Evolutionary conservation across 2,113 vertebrate species (phyloP).

Genomic region (Xenopus borealis): DNA sequence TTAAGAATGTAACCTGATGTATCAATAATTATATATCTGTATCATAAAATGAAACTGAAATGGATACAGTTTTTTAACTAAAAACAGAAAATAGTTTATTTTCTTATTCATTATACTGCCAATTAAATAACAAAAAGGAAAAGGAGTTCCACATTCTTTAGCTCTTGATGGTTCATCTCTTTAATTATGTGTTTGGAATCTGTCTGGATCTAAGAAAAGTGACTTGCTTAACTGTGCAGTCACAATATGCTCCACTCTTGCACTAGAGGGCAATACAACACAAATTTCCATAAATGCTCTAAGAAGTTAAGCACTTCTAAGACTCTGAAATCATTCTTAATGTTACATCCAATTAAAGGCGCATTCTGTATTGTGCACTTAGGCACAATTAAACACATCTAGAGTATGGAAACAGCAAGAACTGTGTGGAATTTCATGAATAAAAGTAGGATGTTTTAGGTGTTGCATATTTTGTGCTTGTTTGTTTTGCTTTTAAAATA

Average conservation of each 20-base stretch:
- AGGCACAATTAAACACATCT: conserved; percentile 18
- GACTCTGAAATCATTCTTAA: not conserved
- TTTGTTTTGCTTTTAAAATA: not conserved
- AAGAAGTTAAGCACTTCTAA: too few relatives aligned
- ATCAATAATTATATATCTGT: too few relatives aligned
- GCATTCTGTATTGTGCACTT: not conserved
- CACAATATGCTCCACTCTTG: not conserved
- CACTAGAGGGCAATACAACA: conserved; percentile 29
- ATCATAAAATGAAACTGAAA: too few relatives aligned
- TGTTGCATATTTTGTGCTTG: not conserved
- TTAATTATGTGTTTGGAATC: too few relatives aligned
- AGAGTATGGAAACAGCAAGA: not conserved
- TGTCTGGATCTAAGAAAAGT: not conserved
- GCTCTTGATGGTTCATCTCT: too few relatives aligned
- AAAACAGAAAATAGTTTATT: too few relatives aligned
- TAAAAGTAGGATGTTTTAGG: not conserved
- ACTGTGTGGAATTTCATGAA: not conserved
- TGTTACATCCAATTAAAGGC: conserved; percentile 17
- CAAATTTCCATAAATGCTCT: not conserved
- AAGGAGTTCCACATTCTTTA: too few relatives aligned
- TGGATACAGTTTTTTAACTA: too few relatives aligned
- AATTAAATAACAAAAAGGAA: too few relatives aligned
- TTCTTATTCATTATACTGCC: too few relatives aligned
- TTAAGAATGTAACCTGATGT: too few relatives aligned
- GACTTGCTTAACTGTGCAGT: not conserved